Percentiles rank a stretch among this genome's conserved stretches.
phyloP scores from a whole-genome alignment of 2,888 invertebrate species.

The Acanthococcus lagerstroemiae region DNA sequence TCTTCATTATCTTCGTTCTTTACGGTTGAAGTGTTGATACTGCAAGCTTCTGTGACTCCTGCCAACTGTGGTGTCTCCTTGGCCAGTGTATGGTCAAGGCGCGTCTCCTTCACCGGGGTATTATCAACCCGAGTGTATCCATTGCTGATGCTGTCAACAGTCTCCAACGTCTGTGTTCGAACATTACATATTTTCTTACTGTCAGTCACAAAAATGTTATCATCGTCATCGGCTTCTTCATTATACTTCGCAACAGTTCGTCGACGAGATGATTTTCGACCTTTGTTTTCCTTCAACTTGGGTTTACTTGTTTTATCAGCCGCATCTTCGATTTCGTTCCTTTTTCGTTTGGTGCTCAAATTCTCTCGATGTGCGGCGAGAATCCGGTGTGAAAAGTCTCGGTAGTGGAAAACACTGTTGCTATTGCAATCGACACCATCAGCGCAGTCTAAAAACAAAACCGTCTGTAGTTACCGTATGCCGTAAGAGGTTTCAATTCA shows the following conservation, averaged over 20 bases:
- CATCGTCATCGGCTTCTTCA: slow-evolving; percentile 2
- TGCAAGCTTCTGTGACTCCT: too few relatives aligned
- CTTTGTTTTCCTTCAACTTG: slow-evolving; percentile 6
- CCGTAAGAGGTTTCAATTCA: not conserved
- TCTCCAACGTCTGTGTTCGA: too few relatives aligned
- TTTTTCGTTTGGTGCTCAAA: slow-evolving; percentile 1
- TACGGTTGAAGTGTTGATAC: too few relatives aligned
- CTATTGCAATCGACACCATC: slow-evolving; percentile 31
- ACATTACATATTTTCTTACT: not conserved
- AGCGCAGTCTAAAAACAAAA: slow-evolving; percentile 34
- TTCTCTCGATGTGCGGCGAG: slow-evolving; percentile 31
- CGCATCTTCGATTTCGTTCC: slow-evolving; percentile 9
- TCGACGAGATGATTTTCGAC: not conserved
- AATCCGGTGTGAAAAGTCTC: slow-evolving; percentile 33
- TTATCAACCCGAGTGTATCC: too few relatives aligned
- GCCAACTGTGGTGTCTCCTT: too few relatives aligned
- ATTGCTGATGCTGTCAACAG: too few relatives aligned
- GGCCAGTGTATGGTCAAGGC: too few relatives aligned
- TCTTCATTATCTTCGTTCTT: too few relatives aligned
- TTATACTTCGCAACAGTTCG: not conserved
- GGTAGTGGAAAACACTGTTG: slow-evolving; percentile 34
- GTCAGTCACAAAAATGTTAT: slow-evolving; percentile 4
- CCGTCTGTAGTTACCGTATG: slow-evolving; percentile 8
- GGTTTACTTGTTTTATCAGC: slow-evolving; percentile 1
- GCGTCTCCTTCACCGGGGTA: too few relatives aligned